phyloP scores from a whole-genome alignment of 2,888 invertebrate genomes.

The Embidobia sp. region DNA sequence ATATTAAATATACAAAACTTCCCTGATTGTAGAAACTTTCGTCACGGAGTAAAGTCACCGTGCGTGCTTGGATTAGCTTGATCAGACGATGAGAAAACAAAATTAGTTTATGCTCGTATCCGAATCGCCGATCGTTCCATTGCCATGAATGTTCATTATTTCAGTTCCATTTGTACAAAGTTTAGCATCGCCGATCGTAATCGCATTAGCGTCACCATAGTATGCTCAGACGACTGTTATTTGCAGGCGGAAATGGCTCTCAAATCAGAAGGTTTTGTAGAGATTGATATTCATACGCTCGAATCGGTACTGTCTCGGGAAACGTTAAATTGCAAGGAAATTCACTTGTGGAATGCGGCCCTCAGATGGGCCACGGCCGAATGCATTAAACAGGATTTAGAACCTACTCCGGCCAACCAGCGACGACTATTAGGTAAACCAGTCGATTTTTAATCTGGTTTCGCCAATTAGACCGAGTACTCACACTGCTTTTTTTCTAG shows the following conservation, averaged over 20 bases:
- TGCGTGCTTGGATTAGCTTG: constrained; percentile 19
- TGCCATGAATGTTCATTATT: constrained; percentile 47
- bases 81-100: constrained; percentile 21
- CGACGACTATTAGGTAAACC: constrained; percentile 76
- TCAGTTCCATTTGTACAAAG: constrained; percentile 59
- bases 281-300: constrained; percentile 96
- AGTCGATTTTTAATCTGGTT: background rate
- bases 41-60: constrained; percentile 16
- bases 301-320: constrained; percentile 95
- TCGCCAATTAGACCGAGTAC: too few species aligned
- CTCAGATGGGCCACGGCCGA: constrained; percentile 96
- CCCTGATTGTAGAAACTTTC: constrained; percentile 59
- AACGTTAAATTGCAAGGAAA: constrained; percentile 97
- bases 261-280: constrained; percentile 96
- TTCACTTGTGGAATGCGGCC: constrained; percentile 94
- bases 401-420: constrained; percentile 89
- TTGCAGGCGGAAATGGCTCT: constrained; percentile 96
- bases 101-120: constrained; percentile 33
- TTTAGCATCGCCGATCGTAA: constrained; percentile 32
- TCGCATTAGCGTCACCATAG: constrained; percentile 41
- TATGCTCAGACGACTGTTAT: constrained; percentile 66
- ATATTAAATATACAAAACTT: constrained; percentile 68
- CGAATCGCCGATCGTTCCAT: constrained; percentile 25
- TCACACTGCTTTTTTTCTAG: too few species aligned
- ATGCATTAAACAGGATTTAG: constrained; percentile 91